Base-by-base conservation (phyloP, 2,888 invertebrate genomes). In the Dioctria linearis region DNA sequence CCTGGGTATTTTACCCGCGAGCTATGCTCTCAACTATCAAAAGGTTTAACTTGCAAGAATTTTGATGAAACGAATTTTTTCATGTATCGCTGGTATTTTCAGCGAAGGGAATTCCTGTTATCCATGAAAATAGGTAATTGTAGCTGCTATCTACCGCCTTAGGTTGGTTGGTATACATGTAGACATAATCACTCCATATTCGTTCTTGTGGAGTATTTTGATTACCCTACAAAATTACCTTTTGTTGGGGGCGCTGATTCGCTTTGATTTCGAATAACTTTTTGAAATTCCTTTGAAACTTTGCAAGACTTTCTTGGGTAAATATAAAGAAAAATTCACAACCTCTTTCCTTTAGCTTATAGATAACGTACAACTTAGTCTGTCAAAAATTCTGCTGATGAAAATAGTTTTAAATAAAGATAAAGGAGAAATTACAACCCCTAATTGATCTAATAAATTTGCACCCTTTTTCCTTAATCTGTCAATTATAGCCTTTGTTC, bases 21-120 rank as follows among this genome's bases (percentile, higher is more conserved):
- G 73, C 57, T 59, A 42, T 57, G 25, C 59, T 78, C 51, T 39
- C 65, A 78, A 78, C 63, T 78, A 78, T 78, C 78, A 63, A 78
- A 78, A 78, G 78, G 63, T 65, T 78, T 78, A 73, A 78, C 65
- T 78, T 78, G 49, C 51, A 78, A 78, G 65, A 78, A 78, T 78
- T 78, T 78, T 78, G 65, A 78, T 78, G 78, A 78, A 78, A 78
- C 42, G 75, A 43, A 75, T 59, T 75, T 75, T 75, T 54, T 59
- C 75, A 69, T 69, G 69, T 51, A 69, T 69, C 51, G 37, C 69
- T 25, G 69, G 51, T 39, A 25, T 69, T 69, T 43, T 13, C n/a
- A 46, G 39, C 69, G n/a, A 9, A n/a, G 37, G 39, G 51, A 69
- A 69, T 54, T 54, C 4, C 54, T 11, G 4, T n/a, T 46, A 46